Percentiles rank a stretch among this genome's conserved stretches.
phyloP scores from a whole-genome alignment of 1,140 invertebrate genomes.

The Carposina sasakii region DNA sequence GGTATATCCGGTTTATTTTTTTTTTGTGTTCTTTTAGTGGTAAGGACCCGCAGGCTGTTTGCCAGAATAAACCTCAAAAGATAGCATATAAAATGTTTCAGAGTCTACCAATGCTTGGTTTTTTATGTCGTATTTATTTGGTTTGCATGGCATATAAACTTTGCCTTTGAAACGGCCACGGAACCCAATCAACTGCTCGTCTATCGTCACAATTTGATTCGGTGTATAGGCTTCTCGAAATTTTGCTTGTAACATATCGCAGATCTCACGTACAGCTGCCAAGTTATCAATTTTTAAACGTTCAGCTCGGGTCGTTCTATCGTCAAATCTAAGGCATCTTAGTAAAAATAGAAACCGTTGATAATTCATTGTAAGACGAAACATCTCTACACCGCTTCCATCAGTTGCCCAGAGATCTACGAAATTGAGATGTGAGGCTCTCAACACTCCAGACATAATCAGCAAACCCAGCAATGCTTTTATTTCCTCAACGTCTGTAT shows the following conservation, averaged over 20 bases:
- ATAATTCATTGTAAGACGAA: conserved; percentile 36
- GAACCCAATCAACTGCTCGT: conserved; percentile 53
- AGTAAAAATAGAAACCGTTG: conserved; percentile 45
- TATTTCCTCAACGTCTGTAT: not conserved
- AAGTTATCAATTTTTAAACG: conserved; percentile 40
- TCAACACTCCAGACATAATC: conserved; percentile 20
- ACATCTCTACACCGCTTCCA: conserved; percentile 39
- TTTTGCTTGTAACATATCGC: conserved; percentile 26
- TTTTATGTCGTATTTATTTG: conserved; percentile 29
- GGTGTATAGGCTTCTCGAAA: conserved; percentile 31
- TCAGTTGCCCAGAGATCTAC: conserved; percentile 37
- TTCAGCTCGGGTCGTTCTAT: conserved; percentile 26
- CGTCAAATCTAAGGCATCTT: conserved; percentile 38
- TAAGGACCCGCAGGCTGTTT: conserved; percentile 37
- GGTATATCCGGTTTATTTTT: conserved; percentile 49
- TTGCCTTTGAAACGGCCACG: conserved; percentile 37
- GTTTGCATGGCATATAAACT: conserved; percentile 26
- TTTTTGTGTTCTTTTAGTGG: conserved; percentile 35
- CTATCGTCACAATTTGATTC: conserved; percentile 42
- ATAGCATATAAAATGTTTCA: conserved; percentile 24
- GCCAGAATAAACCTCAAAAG: conserved; percentile 44
- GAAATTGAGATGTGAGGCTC: conserved; percentile 19
- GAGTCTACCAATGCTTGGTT: conserved; percentile 19
- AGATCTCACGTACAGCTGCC: conserved; percentile 40
- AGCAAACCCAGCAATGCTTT: conserved; percentile 16